phyloP scores from a whole-genome alignment of 2,888 invertebrate genomes.

The Lymantria monacha region DNA sequence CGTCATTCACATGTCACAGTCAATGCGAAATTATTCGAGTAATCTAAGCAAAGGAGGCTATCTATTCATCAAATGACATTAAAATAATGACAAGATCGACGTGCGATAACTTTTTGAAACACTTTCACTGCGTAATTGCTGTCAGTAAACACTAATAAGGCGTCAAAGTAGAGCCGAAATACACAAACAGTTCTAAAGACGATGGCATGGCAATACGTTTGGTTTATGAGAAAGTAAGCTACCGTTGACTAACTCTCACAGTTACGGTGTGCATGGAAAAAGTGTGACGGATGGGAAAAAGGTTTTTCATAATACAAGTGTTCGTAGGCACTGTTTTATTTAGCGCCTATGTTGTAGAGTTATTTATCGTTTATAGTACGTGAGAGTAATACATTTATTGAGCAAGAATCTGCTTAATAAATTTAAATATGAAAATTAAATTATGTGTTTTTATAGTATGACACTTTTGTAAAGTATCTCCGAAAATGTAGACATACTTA shows the following conservation, averaged over 20 bases:
- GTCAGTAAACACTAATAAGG: conserved; percentile 54
- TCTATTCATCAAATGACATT: conserved; percentile 2
- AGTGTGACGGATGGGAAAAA: conserved; percentile 41
- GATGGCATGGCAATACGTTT: conserved; percentile 26
- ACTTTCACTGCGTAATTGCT: conserved; percentile 70
- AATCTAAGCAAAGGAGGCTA: too few relatives aligned
- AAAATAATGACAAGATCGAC: conserved; percentile 43
- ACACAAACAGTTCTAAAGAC: conserved; percentile 8
- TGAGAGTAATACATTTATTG: neutral
- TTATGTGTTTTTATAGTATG: neutral
- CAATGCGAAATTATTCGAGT: too few relatives aligned
- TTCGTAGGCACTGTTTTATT: conserved; percentile 27
- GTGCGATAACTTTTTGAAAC: conserved; percentile 56
- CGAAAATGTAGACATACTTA: too few relatives aligned
- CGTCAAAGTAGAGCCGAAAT: conserved; percentile 40
- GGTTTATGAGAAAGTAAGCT: conserved; percentile 44
- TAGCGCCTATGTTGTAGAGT: conserved; percentile 24
- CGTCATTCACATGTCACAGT: too few relatives aligned
- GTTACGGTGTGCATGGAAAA: conserved; percentile 49
- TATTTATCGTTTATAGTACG: conserved; percentile 34
- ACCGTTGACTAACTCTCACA: conserved; percentile 42
- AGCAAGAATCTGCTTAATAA: neutral
- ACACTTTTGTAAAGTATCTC: too few relatives aligned
- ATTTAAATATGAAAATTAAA: neutral
- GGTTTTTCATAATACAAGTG: conserved; percentile 28